These are phyloP conservation scores for Aphidoletes aphidimyza DNA, from an alignment of 2,888 invertebrate genomes.

Conservation along the genomic window DNA sequence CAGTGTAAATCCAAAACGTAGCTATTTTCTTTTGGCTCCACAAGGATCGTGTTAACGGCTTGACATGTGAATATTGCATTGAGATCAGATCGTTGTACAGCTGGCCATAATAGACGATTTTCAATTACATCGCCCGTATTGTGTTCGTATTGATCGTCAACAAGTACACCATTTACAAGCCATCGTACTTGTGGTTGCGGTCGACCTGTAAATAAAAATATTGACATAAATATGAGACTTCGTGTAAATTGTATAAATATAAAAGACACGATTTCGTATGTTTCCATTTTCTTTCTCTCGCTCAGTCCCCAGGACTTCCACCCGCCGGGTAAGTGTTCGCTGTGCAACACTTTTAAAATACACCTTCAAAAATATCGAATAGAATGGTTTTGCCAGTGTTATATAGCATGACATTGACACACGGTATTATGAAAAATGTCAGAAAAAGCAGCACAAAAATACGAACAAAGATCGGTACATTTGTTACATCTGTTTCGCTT, in stretches of 20 bases:
- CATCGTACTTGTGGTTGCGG: constrained; percentile 81
- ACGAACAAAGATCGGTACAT: neutral
- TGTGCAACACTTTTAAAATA: too few relatives aligned
- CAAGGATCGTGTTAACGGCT: constrained; percentile 85
- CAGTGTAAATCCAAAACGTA: constrained; percentile 82
- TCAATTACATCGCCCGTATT: constrained; percentile 88
- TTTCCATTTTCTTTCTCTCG: too few relatives aligned
- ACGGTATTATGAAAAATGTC: neutral
- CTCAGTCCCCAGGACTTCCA: too few relatives aligned
- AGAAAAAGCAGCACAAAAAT: neutral
- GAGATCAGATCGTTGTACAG: constrained; percentile 80
- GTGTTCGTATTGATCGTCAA: constrained; percentile 85
- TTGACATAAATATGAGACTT: too few relatives aligned
- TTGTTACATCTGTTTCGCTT: constrained; percentile 9
- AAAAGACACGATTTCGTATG: too few relatives aligned
- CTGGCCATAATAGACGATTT: constrained; percentile 80
- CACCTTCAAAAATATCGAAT: too few relatives aligned
- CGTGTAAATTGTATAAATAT: too few relatives aligned
- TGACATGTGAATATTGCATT: constrained; percentile 89
- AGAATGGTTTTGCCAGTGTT: too few relatives aligned
- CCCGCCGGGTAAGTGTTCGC: too few relatives aligned
- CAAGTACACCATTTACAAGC: constrained; percentile 82
- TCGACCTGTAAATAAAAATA: constrained; percentile 69
- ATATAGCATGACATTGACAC: neutral
- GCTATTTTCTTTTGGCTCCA: constrained; percentile 81